Conservation (phyloP, 2,113 vertebrate species). For the Isurus oxyrinchus region DNA sequence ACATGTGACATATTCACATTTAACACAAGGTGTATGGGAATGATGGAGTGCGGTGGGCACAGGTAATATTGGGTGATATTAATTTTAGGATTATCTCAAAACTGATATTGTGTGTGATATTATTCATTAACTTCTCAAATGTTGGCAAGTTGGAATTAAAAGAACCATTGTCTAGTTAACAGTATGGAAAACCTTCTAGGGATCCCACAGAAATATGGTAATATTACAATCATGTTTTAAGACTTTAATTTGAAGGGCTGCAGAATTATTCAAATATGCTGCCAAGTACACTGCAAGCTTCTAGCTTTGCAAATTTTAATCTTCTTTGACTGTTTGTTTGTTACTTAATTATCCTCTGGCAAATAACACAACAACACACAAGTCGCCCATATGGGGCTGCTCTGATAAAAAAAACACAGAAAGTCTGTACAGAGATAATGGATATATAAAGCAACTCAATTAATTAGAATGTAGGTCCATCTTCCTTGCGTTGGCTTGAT, state of each 20-base stretch:
- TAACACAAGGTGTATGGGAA: background rate
- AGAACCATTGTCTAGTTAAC: background rate
- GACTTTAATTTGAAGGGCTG: slow-evolving; percentile 34
- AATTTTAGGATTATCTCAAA: background rate
- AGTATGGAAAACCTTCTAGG: background rate
- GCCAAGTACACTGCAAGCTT: slow-evolving; percentile 34
- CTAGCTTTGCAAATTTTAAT: slow-evolving; percentile 32
- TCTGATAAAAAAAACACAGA: slow-evolving; percentile 33
- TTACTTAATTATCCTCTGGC: slow-evolving; percentile 35
- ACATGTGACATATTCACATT: background rate
- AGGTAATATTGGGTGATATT: background rate
- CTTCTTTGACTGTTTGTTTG: slow-evolving; percentile 35
- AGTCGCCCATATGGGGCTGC: slow-evolving; percentile 32
- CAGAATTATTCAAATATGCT: slow-evolving; percentile 37
- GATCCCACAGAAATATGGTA: slow-evolving; percentile 25
- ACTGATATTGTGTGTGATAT: background rate
- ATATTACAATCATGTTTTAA: slow-evolving; percentile 18
- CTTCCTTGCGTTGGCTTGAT: background rate
- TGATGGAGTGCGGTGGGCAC: background rate
- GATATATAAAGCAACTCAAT: slow-evolving; percentile 21
- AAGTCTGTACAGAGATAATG: slow-evolving; percentile 25
- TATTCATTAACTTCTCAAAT: background rate
- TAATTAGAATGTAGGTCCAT: slow-evolving; percentile 32
- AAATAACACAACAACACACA: slow-evolving; percentile 33
- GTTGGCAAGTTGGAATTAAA: background rate